Base-by-base conservation (phyloP, 2,113 vertebrate species). In the Atrichornis clamosus region DNA sequence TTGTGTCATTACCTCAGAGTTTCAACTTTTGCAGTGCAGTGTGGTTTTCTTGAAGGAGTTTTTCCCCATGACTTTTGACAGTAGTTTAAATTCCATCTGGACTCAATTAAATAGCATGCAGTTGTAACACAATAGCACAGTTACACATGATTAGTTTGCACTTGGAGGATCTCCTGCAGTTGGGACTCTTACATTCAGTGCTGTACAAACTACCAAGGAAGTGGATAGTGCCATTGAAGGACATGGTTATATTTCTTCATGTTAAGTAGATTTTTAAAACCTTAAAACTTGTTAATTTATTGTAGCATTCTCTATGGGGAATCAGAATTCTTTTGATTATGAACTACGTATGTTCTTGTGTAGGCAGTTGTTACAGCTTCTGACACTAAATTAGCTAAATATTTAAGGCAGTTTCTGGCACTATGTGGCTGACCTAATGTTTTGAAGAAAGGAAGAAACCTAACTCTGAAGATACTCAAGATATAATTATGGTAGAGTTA, bases 51-150 rank as follows among this genome's bases (percentile, higher is more conserved):
- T 78, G 41, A 70, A 70, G 22, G 62, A 49, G 27, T 52, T 84
- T 84, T 94, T 68, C 62, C 50, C 23, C 7, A 10, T 1, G 11
- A 6, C 69, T 90, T 89, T 53, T 53, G 49, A 63, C 68, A 84
- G 39, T 58, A 78, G 77, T 63, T 90, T 84, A 70, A 87, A 87
- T 82, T 96, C 73, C 68, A 46, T 90, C 76, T 96, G 88, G 41
- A 42, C 28, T 72, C 72, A n/a, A 81, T 92, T 86, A 72, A 95
- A 63, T 84, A 33, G 35, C 24, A 10, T 30, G 27, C 20, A 81
- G 21, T 75, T 78, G 46, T 81, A 53, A 87, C 53, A 78, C 56
- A 93, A 42, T 42, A 75, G 72, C 17, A 2, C n/a, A 83, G 46
- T 82, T 85, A 37, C 21, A 80, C 55, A 67, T 60, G 15, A 35